These are phyloP conservation scores for Spondyliosoma cantharus DNA, from an alignment of 2,797 vertebrate species.

Conservation along the genomic window DNA sequence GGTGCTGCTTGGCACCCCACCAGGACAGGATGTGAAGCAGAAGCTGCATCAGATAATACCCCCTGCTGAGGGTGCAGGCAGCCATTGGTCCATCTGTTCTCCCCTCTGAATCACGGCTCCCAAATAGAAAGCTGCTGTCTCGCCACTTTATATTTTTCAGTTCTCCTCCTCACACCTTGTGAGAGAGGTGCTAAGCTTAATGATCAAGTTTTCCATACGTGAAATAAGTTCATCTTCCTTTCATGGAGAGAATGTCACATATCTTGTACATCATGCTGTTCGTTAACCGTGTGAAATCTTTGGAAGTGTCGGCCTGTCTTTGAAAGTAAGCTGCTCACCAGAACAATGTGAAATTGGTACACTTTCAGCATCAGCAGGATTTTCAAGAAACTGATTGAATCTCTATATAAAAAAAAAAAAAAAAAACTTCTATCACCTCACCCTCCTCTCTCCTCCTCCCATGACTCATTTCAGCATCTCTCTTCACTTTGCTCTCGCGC, in stretches of 20 bases:
- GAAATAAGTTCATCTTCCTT: slow-evolving; percentile 31
- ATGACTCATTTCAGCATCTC: not conserved
- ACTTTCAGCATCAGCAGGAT: slow-evolving; percentile 14
- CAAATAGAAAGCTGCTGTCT: slow-evolving; percentile 76
- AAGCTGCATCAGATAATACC: slow-evolving; percentile 74
- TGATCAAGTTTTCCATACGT: slow-evolving; percentile 21
- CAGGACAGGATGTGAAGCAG: slow-evolving; percentile 72
- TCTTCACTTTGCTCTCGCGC: not conserved
- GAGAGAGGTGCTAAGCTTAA: slow-evolving; percentile 52
- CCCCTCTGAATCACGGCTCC: slow-evolving; percentile 74
- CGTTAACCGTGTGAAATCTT: slow-evolving; percentile 1
- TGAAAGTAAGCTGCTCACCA: slow-evolving; percentile 1
- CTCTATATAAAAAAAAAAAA: too few species aligned
- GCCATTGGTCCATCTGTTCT: slow-evolving; percentile 78
- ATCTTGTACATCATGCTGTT: not conserved
- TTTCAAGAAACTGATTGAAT: slow-evolving; percentile 2
- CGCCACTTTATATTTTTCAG: slow-evolving; percentile 51
- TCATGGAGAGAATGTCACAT: slow-evolving; percentile 9
- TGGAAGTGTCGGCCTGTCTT: not conserved
- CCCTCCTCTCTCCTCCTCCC: not conserved
- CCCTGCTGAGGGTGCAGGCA: slow-evolving; percentile 73
- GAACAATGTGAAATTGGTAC: not conserved
- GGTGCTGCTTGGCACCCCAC: slow-evolving; percentile 64
- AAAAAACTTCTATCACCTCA: not conserved
- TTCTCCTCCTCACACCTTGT: slow-evolving; percentile 34